Conservation (phyloP, 2,888 invertebrate species). For the Cosmia pyralina region DNA sequence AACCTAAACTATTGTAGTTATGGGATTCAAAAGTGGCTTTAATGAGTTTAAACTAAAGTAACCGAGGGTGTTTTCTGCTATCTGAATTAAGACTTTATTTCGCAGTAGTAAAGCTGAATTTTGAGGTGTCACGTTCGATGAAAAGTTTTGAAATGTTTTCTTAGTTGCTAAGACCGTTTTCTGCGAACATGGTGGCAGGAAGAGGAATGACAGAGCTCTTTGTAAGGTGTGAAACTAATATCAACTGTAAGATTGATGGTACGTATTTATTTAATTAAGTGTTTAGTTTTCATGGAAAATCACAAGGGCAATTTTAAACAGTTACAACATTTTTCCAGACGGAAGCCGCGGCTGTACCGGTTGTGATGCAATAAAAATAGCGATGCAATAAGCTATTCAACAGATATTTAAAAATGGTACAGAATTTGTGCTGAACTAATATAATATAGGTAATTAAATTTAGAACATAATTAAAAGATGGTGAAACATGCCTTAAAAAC, state of each 20-base stretch:
- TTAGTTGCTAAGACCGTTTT: slow-evolving; percentile 36
- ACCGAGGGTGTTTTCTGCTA: background rate
- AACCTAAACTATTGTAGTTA: slow-evolving; percentile 50
- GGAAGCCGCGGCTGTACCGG: background rate
- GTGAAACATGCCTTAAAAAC: background rate
- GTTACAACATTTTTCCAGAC: background rate
- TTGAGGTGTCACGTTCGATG: background rate
- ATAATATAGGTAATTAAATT: background rate
- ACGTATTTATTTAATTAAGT: background rate
- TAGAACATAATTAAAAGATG: background rate
- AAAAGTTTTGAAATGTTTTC: slow-evolving; percentile 46
- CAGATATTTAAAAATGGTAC: too few relatives aligned
- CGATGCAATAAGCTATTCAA: too few relatives aligned
- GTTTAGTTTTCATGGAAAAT: background rate
- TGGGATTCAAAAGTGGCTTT: slow-evolving; percentile 52
- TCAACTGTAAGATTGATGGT: background rate
- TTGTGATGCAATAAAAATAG: background rate
- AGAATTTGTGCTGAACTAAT: too few relatives aligned
- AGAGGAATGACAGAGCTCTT: slow-evolving; percentile 22
- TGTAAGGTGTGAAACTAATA: slow-evolving; percentile 37
- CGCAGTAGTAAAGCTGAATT: background rate
- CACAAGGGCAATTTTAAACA: background rate
- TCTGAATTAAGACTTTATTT: slow-evolving; percentile 23
- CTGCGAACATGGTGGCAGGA: slow-evolving; percentile 18
- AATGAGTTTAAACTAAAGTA: slow-evolving; percentile 52